A percentile compares a stretch with the other conserved stretches of the same genome.
Evolutionary conservation across 1,140 invertebrate species (phyloP).

Genomic region (Pissodes strobi): DNA sequence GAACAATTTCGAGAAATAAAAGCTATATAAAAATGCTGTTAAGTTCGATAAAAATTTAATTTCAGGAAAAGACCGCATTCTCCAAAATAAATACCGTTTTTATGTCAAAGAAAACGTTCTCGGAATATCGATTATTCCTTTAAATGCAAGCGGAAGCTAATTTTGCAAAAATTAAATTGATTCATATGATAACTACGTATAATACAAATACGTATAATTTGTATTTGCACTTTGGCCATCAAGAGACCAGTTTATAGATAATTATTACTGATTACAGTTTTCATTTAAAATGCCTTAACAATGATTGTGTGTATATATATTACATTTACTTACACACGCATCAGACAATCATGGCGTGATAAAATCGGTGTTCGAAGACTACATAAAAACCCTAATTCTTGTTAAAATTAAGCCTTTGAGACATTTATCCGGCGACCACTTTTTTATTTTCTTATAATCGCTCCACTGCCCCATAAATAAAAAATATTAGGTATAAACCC

Average conservation of each 20-base stretch:
- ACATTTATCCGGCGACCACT: conserved; percentile 3
- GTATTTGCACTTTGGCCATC: not conserved
- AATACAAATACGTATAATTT: too few species aligned
- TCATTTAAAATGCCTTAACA: conserved; percentile 4
- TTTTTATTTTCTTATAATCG: conserved; percentile 7
- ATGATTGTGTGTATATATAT: conserved; percentile 1
- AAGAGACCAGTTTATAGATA: conserved; percentile 5
- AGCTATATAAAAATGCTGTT: too few species aligned
- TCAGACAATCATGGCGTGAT: conserved; percentile 13
- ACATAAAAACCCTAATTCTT: conserved; percentile 9
- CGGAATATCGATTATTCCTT: too few species aligned
- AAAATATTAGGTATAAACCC: too few species aligned
- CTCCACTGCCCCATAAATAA: conserved; percentile 7
- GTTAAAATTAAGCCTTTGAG: conserved; percentile 10
- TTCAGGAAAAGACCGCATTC: too few species aligned
- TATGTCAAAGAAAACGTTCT: too few species aligned
- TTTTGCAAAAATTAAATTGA: too few species aligned
- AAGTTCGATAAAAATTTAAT: too few species aligned
- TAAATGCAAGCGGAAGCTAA: too few species aligned
- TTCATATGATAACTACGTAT: too few species aligned
- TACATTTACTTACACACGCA: not conserved
- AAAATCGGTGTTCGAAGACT: conserved; percentile 2
- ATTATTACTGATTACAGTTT: not conserved
- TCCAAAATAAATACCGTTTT: too few species aligned
- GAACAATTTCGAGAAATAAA: too few species aligned